These are phyloP conservation scores for Enteromius treurensis DNA, from an alignment of 2,797 vertebrate species.

Conservation along the genomic window DNA sequence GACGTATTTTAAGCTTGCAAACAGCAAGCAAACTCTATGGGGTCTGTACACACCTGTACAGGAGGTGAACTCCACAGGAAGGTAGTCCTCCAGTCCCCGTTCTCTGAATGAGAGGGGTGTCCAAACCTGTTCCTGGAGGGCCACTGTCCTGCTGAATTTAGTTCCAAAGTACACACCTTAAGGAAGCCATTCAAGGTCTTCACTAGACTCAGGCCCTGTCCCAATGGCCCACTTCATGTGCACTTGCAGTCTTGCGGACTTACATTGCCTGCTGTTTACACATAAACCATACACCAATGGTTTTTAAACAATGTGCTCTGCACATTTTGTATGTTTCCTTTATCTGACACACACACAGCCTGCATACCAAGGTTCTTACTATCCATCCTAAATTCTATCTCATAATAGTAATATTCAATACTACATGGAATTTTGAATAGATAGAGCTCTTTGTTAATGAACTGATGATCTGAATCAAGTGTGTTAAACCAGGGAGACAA, in stretches of 20 bases:
- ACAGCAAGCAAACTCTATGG: not conserved
- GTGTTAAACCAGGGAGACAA: too few species aligned
- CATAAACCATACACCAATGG: too few species aligned
- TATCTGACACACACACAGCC: too few species aligned
- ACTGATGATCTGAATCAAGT: too few species aligned
- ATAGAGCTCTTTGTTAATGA: too few species aligned
- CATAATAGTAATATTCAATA: too few species aligned
- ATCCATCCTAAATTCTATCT: too few species aligned
- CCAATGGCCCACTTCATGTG: not conserved
- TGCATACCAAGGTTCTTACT: too few species aligned
- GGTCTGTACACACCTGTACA: not conserved
- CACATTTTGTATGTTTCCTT: too few species aligned
- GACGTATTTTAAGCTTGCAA: not conserved
- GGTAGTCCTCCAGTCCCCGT: not conserved
- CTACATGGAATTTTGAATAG: too few species aligned
- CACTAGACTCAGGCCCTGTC: not conserved
- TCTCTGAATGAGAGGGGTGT: not conserved
- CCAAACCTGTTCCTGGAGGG: not conserved
- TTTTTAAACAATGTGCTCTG: too few species aligned
- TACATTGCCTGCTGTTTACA: not conserved
- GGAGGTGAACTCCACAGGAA: too few species aligned
- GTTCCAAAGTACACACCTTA: not conserved
- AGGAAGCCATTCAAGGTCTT: not conserved
- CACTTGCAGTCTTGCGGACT: not conserved
- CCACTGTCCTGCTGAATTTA: not conserved